Percentiles rank a stretch among this genome's conserved stretches.
Conservation (phyloP, 1,140 invertebrate species). For the Hyposmocoma kahamanoa region DNA sequence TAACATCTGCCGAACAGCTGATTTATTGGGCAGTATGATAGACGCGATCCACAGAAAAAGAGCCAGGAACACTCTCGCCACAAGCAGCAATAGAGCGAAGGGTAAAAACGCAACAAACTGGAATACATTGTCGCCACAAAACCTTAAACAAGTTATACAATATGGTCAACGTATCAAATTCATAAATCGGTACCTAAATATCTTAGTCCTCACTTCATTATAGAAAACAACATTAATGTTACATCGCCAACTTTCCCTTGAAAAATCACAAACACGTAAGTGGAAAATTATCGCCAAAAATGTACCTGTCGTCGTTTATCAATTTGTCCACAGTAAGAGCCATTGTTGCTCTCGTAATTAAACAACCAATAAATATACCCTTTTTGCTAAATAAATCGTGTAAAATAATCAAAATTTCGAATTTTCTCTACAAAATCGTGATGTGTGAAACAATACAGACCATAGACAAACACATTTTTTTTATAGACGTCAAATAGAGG, state of each 20-base stretch:
- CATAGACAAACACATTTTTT: slow-evolving; percentile 13
- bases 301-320: slow-evolving; percentile 54
- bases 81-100: slow-evolving; percentile 68
- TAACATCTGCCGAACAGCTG: slow-evolving; percentile 65
- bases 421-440: slow-evolving; percentile 17
- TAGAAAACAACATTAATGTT: not conserved
- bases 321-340: slow-evolving; percentile 54
- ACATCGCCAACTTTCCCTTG: slow-evolving; percentile 32
- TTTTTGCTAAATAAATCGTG: not conserved
- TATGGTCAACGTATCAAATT: not conserved
- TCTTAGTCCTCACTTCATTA: not conserved
- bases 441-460: slow-evolving; percentile 24
- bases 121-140: slow-evolving; percentile 67
- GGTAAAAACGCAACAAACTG: slow-evolving; percentile 73
- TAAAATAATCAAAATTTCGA: slow-evolving; percentile 10
- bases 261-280: slow-evolving; percentile 22
- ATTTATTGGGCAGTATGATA: slow-evolving; percentile 72
- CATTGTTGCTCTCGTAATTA: slow-evolving; percentile 26
- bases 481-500: too few species aligned
- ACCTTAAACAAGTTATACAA: slow-evolving; percentile 51
- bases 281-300: slow-evolving; percentile 9
- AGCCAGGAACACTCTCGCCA: slow-evolving; percentile 62
- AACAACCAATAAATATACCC: slow-evolving; percentile 7
- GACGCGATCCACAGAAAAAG: slow-evolving; percentile 70
- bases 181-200: not conserved